Percentiles rank a stretch among this genome's conserved stretches.
Conservation (phyloP, 1,140 invertebrate species). For the Camponotus floridanus region DNA sequence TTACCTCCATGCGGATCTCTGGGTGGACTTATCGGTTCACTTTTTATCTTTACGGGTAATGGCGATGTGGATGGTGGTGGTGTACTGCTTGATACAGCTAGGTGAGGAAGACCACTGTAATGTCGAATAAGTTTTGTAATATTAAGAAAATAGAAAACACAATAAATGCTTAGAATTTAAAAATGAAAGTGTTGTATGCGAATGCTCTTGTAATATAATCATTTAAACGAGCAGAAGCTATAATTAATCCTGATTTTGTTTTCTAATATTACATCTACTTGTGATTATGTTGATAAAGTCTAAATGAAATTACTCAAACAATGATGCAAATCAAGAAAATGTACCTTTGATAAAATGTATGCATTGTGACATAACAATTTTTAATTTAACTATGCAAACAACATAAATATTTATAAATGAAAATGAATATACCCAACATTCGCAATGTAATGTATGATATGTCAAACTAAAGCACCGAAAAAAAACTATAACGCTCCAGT, state of each 20-base stretch:
- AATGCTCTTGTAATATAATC: not conserved
- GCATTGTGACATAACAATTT: not conserved
- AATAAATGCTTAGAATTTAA: not conserved
- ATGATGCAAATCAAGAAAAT: conserved; percentile 30
- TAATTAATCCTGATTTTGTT: not conserved
- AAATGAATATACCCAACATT: conserved; percentile 39
- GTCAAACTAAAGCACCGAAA: conserved; percentile 52
- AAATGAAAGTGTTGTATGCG: not conserved
- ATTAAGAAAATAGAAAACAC: not conserved
- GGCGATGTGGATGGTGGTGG: conserved; percentile 93
- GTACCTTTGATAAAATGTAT: conserved; percentile 7
- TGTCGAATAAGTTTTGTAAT: conserved; percentile 11
- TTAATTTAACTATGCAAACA: not conserved
- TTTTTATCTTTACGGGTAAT: conserved; percentile 96
- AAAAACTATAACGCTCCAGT: conserved; percentile 71
- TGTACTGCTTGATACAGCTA: conserved; percentile 94
- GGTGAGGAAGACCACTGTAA: conserved; percentile 90
- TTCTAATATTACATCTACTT: not conserved
- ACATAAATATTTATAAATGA: conserved; percentile 11
- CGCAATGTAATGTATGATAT: conserved; percentile 25
- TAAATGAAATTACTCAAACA: conserved; percentile 32
- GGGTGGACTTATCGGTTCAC: conserved; percentile 97
- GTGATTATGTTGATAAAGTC: conserved; percentile 6
- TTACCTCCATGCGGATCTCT: conserved; percentile 87
- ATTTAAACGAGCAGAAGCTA: conserved; percentile 23